Base-by-base conservation (phyloP, 2,888 invertebrate genomes). In the Eulithis prunata region DNA sequence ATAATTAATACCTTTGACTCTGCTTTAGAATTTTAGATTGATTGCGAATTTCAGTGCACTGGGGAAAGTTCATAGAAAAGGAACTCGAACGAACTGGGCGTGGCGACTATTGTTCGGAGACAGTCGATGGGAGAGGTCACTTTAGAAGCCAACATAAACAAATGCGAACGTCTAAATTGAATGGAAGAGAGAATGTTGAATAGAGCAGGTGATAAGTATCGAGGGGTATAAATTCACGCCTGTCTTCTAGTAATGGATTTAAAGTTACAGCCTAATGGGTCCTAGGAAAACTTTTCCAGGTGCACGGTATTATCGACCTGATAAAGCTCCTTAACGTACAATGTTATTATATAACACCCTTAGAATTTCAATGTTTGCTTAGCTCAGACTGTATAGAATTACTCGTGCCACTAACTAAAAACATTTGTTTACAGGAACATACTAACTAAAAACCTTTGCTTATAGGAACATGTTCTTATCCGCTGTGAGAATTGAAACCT, bases 101-200 rank as follows among this genome's bases (percentile, higher is more conserved):
- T 68, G 64, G 61, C 28, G 7, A 38, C 64, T 28, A 64, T 68
- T 68, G 68, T 68, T 63, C 51, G 14, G 51, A 54, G 53, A 55
- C 63, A 49, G 53, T 45, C 57, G 47, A 60, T 59, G 47, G 62
- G 62, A 66, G 66, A 62, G 67, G 64, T 68, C 67, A 68, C 43
- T 58, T 64, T 54, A 58, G 62, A 63, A 68, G 55, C 53, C 64
- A 57, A 64, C 61, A 68, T 68, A 68, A 57, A 64, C 64, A 68
- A 62, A 68, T 62, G 61, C 52, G 51, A 49, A 64, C 63, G 55
- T 61, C 68, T 53, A 64, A 53, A 61, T 68, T 68, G 64, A 64
- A 64, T 68, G 54, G 67, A 38, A 63, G 43, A 57, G 58, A 62
- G 43, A 58, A 66, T 58, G 54, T 52, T 62, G 54, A 66, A 66